Percentiles rank a stretch among this genome's conserved stretches.
Conservation (phyloP, 2,113 vertebrate species). For the Halichoeres trimaculatus region DNA sequence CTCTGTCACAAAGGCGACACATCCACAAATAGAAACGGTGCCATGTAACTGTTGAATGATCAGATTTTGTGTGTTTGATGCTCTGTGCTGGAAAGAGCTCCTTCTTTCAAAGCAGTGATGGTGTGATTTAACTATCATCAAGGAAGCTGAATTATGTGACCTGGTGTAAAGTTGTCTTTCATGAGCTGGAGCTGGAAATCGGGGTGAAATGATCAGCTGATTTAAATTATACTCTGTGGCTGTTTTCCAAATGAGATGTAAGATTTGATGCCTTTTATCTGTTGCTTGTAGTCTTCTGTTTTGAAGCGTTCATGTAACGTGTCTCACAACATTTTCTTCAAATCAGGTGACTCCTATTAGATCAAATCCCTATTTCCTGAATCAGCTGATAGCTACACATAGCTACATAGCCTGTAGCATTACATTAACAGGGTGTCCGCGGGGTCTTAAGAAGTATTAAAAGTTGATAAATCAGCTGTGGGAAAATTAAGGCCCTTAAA, state of each 20-base stretch:
- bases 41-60: too few relatives aligned
- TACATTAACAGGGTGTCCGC: too few relatives aligned
- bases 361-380: neutral
- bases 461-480: too few relatives aligned
- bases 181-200: too few relatives aligned
- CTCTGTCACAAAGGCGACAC: too few relatives aligned
- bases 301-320: neutral
- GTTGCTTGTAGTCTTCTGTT: neutral
- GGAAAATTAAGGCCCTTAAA: too few relatives aligned
- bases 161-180: neutral
- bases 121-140: neutral
- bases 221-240: neutral
- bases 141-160: neutral
- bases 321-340: neutral
- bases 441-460: too few relatives aligned
- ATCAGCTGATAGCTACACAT: neutral
- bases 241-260: neutral
- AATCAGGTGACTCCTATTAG: neutral
- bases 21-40: too few relatives aligned
- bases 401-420: too few relatives aligned
- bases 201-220: too few relatives aligned
- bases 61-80: too few relatives aligned
- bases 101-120: neutral
- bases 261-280: neutral
- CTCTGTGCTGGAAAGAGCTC: too few relatives aligned